Evolutionary conservation across 2,113 vertebrate genomes (phyloP).

Genomic region (Cyprinodon brontotheroides): DNA sequence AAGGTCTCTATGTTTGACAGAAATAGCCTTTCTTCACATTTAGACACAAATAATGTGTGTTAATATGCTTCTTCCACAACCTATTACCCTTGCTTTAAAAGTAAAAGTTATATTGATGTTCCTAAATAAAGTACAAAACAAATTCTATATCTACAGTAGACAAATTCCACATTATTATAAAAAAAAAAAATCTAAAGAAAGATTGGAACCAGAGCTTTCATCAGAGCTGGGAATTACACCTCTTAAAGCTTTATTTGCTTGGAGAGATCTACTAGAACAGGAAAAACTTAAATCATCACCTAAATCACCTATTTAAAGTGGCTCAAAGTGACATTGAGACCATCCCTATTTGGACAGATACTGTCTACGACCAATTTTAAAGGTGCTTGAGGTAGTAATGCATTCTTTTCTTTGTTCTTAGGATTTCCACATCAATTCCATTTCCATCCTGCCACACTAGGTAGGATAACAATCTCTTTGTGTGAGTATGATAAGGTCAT

Average conservation of each 20-base stretch:
- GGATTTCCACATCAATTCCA: constrained; percentile 16
- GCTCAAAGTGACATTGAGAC: constrained; percentile 17
- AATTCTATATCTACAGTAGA: not conserved
- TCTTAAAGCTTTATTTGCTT: constrained; percentile 1
- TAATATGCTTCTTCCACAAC: not conserved
- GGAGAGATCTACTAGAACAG: constrained; percentile 18
- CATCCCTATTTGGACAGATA: constrained; percentile 15
- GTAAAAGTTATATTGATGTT: not conserved
- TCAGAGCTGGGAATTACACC: not conserved
- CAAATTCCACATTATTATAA: not conserved
- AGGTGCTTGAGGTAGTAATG: constrained; percentile 17
- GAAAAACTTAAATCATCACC: constrained; percentile 13
- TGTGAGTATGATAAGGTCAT: constrained; percentile 50
- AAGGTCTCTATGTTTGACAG: not conserved
- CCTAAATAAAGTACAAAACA: not conserved
- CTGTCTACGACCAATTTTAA: constrained; percentile 15
- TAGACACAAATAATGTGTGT: not conserved
- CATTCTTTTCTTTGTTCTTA: constrained; percentile 20
- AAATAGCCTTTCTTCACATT: not conserved
- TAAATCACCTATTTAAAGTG: constrained; percentile 14
- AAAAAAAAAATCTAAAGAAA: not conserved
- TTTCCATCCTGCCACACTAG: constrained; percentile 29
- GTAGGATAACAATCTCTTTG: constrained; percentile 48
- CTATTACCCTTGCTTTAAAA: not conserved
- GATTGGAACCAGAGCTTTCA: not conserved